phyloP scores from a whole-genome alignment of 53 echinoderm and acorn worm genomes.

The Hippasteria phrygiana region DNA sequence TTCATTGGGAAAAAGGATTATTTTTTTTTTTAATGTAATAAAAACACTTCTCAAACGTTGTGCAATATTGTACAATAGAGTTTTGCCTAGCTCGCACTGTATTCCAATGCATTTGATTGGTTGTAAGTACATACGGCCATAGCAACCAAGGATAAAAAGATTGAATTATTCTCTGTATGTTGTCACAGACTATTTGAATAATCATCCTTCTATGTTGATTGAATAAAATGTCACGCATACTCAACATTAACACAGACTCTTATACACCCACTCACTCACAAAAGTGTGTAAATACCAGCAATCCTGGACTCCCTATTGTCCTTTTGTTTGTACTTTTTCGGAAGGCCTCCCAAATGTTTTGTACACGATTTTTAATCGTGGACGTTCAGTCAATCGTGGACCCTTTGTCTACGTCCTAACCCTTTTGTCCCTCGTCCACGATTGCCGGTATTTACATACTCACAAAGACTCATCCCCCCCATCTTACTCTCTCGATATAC shows the following conservation, averaged over 20 bases:
- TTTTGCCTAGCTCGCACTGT: neutral
- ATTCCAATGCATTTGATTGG: neutral
- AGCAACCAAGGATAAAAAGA: neutral
- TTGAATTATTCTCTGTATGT: no score
- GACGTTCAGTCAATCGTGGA: no score
- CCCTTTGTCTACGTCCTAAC: no score
- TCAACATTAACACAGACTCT: constrained; percentile 22
- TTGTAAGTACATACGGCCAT: neutral
- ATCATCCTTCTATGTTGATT: neutral
- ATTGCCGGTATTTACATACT: no score
- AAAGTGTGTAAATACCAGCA: no score
- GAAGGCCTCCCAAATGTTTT: no score
- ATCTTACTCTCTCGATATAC: neutral
- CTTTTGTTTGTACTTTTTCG: no score
- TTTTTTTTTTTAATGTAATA: neutral
- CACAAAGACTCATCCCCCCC: neutral
- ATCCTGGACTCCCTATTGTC: no score
- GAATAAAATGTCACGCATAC: neutral
- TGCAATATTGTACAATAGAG: neutral
- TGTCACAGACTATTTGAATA: neutral
- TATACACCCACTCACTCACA: constrained; percentile 1
- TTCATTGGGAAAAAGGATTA: neutral
- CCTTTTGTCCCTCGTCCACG: no score
- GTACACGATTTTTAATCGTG: no score
- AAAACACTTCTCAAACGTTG: neutral